Evolutionary conservation across 2,113 vertebrate species (phyloP), one percentile per base, ranked within the genome.

Genomic region (Lepisosteus oculatus): DNA sequence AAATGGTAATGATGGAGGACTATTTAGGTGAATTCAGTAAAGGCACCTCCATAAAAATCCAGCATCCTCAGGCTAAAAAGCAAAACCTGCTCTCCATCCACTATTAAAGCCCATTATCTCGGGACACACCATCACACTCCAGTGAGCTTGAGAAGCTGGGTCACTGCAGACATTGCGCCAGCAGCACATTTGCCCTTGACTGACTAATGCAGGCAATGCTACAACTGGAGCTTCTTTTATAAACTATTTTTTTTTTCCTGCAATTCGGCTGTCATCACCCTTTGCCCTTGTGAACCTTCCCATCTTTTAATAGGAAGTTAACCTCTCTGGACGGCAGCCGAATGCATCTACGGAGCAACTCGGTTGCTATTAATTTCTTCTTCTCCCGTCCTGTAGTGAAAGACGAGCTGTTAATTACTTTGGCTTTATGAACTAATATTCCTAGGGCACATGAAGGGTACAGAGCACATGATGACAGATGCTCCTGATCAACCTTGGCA

Each of bases 331-430:
- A 68, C 77, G 55, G 72, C 5, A 78, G 69, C 70, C 82, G 73
- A 84, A 70, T 68, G 76, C 74, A 84, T 86, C 84, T 80, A 76
- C 61, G 78, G 84, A 78, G 83, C 85, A 79, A 79, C 83, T 77
- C 83, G 84, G 77, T 88, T 86, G 87, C 79, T 61, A 70, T 76
- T 54, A 87, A 74, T 79, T 71, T 67, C 72, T 70, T 68, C 77
- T 71, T 78, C 70, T 80, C 87, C 78, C 67, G 8, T 54, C 75
- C 69, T 69, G 44, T 56, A 77, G 74, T 65, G 65, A 78, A 83
- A 79, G 66, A 77, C 59, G 77, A 75, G 76, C 65, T 13, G 43
- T 72, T 80, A 82, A 81, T 81, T 80, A 84, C 17, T 76, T 59
- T 75, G 72, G 69, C 72, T 76, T 56, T 77, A 70, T 61, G 59